phyloP scores from a whole-genome alignment of 2,888 invertebrate species.

The Alitta virens region DNA sequence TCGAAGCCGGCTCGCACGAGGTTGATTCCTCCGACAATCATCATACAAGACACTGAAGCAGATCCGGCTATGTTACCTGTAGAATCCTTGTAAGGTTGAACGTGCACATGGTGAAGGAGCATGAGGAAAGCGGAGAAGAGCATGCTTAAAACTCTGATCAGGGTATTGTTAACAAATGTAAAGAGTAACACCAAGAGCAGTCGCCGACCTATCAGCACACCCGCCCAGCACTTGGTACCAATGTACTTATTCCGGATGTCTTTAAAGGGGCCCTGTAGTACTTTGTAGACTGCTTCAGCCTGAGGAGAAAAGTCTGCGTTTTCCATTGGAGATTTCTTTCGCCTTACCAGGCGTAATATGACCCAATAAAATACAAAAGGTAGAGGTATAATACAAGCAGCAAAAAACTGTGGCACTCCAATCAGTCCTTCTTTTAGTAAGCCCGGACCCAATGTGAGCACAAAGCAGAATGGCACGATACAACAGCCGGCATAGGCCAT shows the following conservation, averaged over 20 bases:
- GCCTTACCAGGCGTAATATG: slow-evolving; percentile 18
- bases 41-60: slow-evolving; percentile 28
- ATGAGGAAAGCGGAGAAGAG: slow-evolving; percentile 31
- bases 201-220: slow-evolving; percentile 27
- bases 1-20: slow-evolving; percentile 31
- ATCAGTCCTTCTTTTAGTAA: slow-evolving; percentile 28
- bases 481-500: slow-evolving; percentile 28
- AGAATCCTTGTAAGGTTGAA: slow-evolving; percentile 29
- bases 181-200: slow-evolving; percentile 29
- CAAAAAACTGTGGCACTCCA: slow-evolving; percentile 29
- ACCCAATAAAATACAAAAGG: slow-evolving; percentile 31
- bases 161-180: slow-evolving; percentile 31
- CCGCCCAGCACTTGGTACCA: slow-evolving; percentile 30
- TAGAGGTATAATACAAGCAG: slow-evolving; percentile 28
- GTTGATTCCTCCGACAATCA: slow-evolving; percentile 30
- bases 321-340: slow-evolving; percentile 11
- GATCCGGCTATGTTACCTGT: slow-evolving; percentile 31
- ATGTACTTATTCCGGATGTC: slow-evolving; percentile 18
- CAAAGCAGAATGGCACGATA: slow-evolving; percentile 30
- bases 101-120: slow-evolving; percentile 31
- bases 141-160: slow-evolving; percentile 31
- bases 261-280: slow-evolving; percentile 32
- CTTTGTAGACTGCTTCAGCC: slow-evolving; percentile 26
- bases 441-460: slow-evolving; percentile 30
- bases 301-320: slow-evolving; percentile 12